phyloP scores from a whole-genome alignment of 2,888 invertebrate species.

The Julus scanicus region DNA sequence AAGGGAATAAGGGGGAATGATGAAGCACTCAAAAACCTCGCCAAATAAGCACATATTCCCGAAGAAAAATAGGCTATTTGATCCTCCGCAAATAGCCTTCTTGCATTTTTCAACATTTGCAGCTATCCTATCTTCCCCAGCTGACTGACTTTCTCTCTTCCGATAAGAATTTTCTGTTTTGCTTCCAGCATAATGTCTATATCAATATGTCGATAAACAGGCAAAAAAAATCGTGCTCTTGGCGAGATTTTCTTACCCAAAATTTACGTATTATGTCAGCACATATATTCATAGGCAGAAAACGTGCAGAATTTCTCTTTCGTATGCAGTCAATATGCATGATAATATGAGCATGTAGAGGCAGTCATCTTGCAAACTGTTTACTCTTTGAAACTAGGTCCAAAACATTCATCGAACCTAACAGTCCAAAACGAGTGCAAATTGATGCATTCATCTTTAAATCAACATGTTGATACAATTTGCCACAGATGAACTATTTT shows the following conservation, averaged over 20 bases:
- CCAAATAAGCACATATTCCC: background rate
- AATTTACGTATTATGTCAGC: background rate
- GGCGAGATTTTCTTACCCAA: constrained; percentile 23
- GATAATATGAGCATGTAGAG: background rate
- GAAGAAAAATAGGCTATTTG: background rate
- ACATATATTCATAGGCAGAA: background rate
- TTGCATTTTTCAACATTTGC: background rate
- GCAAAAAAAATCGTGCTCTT: constrained; percentile 10
- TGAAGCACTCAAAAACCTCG: constrained; percentile 7
- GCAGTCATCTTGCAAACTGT: background rate
- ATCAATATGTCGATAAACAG: constrained; percentile 39
- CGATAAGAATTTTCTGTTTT: constrained; percentile 34
- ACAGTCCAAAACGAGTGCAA: background rate
- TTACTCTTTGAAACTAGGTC: background rate
- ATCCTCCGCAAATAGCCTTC: constrained; percentile 22
- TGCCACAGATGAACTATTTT: background rate
- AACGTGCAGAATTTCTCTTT: background rate
- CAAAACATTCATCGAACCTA: background rate
- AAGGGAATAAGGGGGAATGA: constrained; percentile 2
- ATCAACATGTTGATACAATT: background rate
- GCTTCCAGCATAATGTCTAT: constrained; percentile 30
- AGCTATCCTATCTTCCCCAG: constrained; percentile 6
- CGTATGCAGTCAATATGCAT: background rate
- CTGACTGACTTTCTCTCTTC: constrained; percentile 16
- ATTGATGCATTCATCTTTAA: background rate